Conservation (phyloP, 2,888 invertebrate genomes). For the Hirtodrosophila confusa region DNA sequence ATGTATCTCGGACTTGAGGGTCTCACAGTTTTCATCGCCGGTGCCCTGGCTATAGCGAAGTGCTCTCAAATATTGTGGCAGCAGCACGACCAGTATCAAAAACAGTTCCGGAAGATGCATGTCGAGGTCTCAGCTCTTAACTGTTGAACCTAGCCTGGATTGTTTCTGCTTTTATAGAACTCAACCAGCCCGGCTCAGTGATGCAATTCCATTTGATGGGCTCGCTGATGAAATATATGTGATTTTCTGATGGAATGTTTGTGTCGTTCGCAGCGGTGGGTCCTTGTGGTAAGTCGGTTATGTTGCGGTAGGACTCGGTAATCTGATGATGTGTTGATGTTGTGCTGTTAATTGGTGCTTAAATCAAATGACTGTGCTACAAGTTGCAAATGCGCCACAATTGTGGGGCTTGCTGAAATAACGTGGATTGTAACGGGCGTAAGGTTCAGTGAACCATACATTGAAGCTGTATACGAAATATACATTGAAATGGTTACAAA, state of each 20-base stretch:
- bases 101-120: conserved; percentile 66
- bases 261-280: conserved; percentile 67
- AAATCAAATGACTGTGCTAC: conserved; percentile 63
- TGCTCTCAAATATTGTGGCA: conserved; percentile 56
- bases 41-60: conserved; percentile 80
- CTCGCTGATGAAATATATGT: conserved; percentile 48
- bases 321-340: conserved; percentile 15
- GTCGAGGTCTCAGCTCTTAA: conserved; percentile 35
- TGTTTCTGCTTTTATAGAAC: conserved; percentile 54
- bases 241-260: conserved; percentile 67
- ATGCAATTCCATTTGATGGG: conserved; percentile 57
- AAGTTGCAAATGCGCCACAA: conserved; percentile 30
- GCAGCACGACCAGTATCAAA: conserved; percentile 53
- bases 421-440: background rate
- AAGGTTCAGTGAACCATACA: background rate
- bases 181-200: conserved; percentile 18
- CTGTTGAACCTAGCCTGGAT: conserved; percentile 37
- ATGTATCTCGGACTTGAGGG: conserved; percentile 93
- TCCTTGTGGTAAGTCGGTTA: conserved; percentile 37
- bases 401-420: background rate
- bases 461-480: no score
- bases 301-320: conserved; percentile 62
- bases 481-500: no score
- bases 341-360: conserved; percentile 65
- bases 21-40: conserved; percentile 92